phyloP scores from a whole-genome alignment of 2,113 vertebrate genomes.

The Cricetomys ansorgei region DNA sequence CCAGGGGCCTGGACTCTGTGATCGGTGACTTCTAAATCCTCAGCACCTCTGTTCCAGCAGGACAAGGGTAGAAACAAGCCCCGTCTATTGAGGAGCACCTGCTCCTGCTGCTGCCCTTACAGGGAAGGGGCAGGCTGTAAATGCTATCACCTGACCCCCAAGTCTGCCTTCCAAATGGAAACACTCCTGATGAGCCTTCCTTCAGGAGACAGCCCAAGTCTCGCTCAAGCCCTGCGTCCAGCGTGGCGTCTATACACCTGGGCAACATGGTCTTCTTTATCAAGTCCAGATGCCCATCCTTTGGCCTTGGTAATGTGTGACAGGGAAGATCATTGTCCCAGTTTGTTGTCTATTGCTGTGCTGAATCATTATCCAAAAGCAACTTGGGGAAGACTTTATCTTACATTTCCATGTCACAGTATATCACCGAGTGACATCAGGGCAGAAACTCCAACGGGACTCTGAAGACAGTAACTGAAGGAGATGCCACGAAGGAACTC shows the following conservation, averaged over 20 bases:
- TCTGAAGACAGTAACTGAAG: neutral
- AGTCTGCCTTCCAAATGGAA: neutral
- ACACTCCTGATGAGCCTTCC: neutral
- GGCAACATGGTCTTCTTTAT: neutral
- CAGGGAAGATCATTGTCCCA: neutral
- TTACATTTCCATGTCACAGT: neutral
- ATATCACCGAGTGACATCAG: neutral
- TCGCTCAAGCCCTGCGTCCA: neutral
- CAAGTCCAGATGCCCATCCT: neutral
- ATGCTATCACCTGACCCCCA: neutral
- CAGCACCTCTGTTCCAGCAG: neutral
- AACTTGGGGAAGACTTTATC: neutral
- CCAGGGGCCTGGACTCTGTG: neutral
- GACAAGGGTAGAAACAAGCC: neutral
- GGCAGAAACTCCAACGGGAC: neutral
- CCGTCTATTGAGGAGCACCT: neutral
- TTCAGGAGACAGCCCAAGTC: neutral
- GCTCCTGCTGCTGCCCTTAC: neutral
- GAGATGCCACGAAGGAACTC: neutral
- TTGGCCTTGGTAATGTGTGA: neutral
- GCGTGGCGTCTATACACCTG: neutral
- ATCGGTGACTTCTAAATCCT: neutral
- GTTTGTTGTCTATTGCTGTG: neutral
- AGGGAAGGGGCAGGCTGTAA: neutral
- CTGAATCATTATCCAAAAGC: neutral